These are phyloP conservation scores for Ips nitidus DNA, from an alignment of 1,140 invertebrate genomes.

Conservation along the genomic window DNA sequence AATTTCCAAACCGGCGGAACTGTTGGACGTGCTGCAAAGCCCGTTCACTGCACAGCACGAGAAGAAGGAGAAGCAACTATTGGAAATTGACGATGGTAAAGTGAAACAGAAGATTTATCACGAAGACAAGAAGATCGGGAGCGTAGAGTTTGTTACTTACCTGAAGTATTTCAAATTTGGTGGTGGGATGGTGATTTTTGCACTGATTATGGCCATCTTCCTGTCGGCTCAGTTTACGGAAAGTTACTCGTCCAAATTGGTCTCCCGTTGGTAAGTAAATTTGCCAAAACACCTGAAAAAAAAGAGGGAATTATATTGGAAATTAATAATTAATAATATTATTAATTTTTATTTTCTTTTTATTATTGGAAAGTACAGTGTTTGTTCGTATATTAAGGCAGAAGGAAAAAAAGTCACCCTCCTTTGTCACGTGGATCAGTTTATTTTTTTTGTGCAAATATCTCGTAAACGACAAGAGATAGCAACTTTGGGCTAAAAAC, in stretches of 20 bases:
- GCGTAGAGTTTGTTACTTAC: constrained; percentile 37
- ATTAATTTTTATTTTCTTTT: too few species aligned
- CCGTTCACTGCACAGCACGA: constrained; percentile 3
- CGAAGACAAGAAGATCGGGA: constrained; percentile 39
- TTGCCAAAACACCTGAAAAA: background rate
- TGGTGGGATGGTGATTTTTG: constrained; percentile 37
- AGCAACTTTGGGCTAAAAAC: too few species aligned
- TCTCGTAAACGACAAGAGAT: too few species aligned
- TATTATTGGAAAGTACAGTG: too few species aligned
- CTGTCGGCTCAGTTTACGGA: constrained; percentile 31
- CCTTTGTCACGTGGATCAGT: too few species aligned
- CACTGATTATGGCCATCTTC: constrained; percentile 32
- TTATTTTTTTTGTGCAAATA: background rate
- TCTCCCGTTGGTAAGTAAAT: constrained; percentile 40
- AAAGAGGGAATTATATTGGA: background rate
- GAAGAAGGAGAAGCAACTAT: constrained; percentile 21
- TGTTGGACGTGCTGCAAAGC: constrained; percentile 14
- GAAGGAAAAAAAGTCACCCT: too few species aligned
- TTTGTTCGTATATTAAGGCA: too few species aligned
- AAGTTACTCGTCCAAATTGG: constrained; percentile 37
- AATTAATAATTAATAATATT: too few species aligned
- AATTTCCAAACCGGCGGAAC: constrained; percentile 51
- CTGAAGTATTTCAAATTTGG: constrained; percentile 40
- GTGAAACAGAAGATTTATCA: constrained; percentile 38
- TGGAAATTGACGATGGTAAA: constrained; percentile 20